Percentiles rank a stretch among this genome's conserved stretches.
Conservation (phyloP, 2,113 vertebrate genomes). For the Cricetomys ansorgei region DNA sequence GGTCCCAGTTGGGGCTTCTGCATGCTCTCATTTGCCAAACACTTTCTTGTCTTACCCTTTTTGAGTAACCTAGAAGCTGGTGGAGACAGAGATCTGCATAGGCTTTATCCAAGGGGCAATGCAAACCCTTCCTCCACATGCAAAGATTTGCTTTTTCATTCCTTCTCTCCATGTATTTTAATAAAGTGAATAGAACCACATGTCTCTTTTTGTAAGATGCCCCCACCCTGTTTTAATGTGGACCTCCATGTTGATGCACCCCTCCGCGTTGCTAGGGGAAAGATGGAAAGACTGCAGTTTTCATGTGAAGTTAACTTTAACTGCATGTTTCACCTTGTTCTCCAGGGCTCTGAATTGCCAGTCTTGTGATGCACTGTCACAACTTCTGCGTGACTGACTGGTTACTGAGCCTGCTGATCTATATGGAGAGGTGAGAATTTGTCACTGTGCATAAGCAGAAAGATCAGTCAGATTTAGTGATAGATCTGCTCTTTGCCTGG, state of each 20-base stretch:
- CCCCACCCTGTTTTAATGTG: too few species aligned
- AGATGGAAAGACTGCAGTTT: constrained; percentile 76
- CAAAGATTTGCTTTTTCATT: constrained; percentile 53
- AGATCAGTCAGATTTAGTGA: constrained; percentile 88
- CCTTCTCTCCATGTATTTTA: constrained; percentile 47
- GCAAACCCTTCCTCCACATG: not conserved
- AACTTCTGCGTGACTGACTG: constrained; percentile 85
- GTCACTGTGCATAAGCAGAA: constrained; percentile 87
- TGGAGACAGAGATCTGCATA: constrained; percentile 31
- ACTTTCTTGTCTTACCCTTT: constrained; percentile 26
- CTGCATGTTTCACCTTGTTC: constrained; percentile 82
- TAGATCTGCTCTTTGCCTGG: constrained; percentile 87
- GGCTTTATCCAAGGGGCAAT: constrained; percentile 24
- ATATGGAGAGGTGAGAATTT: constrained; percentile 89
- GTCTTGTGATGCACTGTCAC: constrained; percentile 84
- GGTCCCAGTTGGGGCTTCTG: not conserved
- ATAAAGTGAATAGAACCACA: constrained; percentile 58
- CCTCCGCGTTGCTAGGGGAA: constrained; percentile 63
- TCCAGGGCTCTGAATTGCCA: constrained; percentile 82
- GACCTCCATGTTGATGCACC: not conserved
- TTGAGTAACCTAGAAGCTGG: constrained; percentile 19
- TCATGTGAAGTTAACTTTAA: constrained; percentile 77
- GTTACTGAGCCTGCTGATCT: constrained; percentile 86
- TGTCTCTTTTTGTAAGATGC: constrained; percentile 50
- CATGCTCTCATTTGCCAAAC: constrained; percentile 28